A percentile compares a stretch with the other conserved stretches of the same genome.
Evolutionary conservation across 2,113 vertebrate genomes (phyloP).

Genomic region (Onychorhynchus coronatus): DNA sequence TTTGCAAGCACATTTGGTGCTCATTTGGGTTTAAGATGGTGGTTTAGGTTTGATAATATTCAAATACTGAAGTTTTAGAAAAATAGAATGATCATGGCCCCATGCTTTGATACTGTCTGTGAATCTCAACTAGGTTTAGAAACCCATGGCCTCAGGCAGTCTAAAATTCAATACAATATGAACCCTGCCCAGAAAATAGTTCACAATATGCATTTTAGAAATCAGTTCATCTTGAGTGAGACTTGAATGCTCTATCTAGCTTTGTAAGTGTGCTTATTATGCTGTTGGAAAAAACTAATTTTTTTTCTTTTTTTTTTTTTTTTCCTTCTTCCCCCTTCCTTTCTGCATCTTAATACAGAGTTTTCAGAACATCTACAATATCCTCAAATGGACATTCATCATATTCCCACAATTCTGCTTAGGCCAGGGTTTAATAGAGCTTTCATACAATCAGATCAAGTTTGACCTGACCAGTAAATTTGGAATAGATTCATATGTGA

Average conservation of each 20-base stretch:
- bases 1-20: background rate
- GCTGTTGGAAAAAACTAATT: background rate
- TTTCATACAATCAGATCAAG: slow-evolving; percentile 75
- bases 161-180: background rate
- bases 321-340: accelerated
- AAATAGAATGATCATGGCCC: background rate
- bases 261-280: background rate
- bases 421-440: slow-evolving; percentile 75
- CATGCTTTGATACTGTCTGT: background rate
- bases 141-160: background rate
- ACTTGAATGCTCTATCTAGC: background rate
- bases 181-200: background rate
- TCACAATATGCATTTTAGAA: background rate
- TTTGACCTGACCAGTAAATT: slow-evolving; percentile 69
- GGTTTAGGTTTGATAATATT: background rate
- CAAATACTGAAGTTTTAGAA: background rate
- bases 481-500: slow-evolving; percentile 70
- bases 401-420: slow-evolving; percentile 79
- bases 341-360: slow-evolving; percentile 25
- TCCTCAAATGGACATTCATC: slow-evolving; percentile 70
- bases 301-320: background rate
- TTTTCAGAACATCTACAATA: slow-evolving; percentile 64
- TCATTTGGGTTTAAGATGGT: background rate
- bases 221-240: background rate
- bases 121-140: background rate